These are phyloP conservation scores for Plagiodera versicolora DNA, from an alignment of 2,888 invertebrate species.

Conservation along the genomic window DNA sequence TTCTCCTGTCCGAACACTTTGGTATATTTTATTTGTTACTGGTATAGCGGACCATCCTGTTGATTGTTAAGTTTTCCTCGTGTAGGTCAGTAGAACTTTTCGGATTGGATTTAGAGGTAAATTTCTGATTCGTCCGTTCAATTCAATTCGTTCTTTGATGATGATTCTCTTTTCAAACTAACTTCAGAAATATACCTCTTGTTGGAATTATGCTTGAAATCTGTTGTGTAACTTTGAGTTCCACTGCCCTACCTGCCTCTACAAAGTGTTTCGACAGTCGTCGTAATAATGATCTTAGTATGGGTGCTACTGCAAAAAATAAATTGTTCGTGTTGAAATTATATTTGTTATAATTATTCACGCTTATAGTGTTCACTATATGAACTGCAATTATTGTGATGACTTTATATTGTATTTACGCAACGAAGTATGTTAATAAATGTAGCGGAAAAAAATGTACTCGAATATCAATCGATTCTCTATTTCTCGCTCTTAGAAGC, in stretches of 20 bases:
- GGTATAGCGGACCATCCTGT: constrained; percentile 41
- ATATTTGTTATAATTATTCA: constrained; percentile 47
- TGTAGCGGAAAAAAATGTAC: constrained; percentile 37
- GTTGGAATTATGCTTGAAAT: not conserved
- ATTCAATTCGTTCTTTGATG: too few species aligned
- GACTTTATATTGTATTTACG: constrained; percentile 49
- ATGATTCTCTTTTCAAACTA: too few species aligned
- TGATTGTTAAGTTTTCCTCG: constrained; percentile 17
- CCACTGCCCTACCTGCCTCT: constrained; percentile 2
- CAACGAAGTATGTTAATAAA: constrained; percentile 45
- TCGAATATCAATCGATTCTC: constrained; percentile 30
- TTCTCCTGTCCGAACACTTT: constrained; percentile 8
- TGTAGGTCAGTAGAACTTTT: constrained; percentile 10
- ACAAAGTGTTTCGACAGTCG: constrained; percentile 5
- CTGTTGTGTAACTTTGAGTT: not conserved
- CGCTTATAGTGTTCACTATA: constrained; percentile 57
- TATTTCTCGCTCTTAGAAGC: constrained; percentile 39
- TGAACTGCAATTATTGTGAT: constrained; percentile 56
- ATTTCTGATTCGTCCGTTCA: not conserved
- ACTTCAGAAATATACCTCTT: not conserved
- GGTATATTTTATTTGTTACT: constrained; percentile 15
- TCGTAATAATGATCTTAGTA: constrained; percentile 45
- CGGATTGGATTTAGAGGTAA: not conserved
- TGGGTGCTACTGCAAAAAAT: constrained; percentile 50
- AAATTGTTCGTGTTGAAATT: constrained; percentile 50